Percentiles rank a stretch among this genome's conserved stretches.
phyloP scores from a whole-genome alignment of 1,140 invertebrate genomes.

The Drosophila sp. region DNA sequence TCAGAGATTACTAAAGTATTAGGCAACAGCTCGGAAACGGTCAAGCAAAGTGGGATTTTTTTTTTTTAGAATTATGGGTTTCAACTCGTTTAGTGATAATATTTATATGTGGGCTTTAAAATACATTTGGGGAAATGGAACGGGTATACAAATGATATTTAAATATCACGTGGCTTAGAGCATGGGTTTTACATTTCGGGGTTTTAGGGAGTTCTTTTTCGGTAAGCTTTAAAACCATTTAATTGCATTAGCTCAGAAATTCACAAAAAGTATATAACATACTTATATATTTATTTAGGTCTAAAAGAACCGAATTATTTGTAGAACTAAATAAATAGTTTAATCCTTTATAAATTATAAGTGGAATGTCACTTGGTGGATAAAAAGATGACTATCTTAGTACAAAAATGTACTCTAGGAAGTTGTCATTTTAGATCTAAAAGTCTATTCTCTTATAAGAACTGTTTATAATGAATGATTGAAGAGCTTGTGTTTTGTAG shows the following conservation, averaged over 20 bases:
- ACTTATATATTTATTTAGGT: too few species aligned
- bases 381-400: too few species aligned
- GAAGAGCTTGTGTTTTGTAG: too few species aligned
- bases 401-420: too few species aligned
- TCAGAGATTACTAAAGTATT: constrained; percentile 48
- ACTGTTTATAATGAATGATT: too few species aligned
- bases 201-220: neutral
- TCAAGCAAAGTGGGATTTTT: constrained; percentile 48
- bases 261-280: neutral
- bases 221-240: neutral
- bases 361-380: too few species aligned
- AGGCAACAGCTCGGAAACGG: constrained; percentile 46
- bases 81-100: neutral
- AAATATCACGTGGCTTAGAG: constrained; percentile 30
- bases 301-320: too few species aligned
- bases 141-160: neutral
- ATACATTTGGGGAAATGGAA: constrained; percentile 45
- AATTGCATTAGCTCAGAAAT: neutral
- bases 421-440: too few species aligned
- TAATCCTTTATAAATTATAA: too few species aligned
- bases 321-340: too few species aligned
- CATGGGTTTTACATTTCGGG: neutral
- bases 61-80: constrained; percentile 9
- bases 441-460: too few species aligned
- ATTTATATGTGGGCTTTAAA: constrained; percentile 48